A percentile compares a stretch with the other conserved stretches of the same genome.
These are phyloP conservation scores for Mythimna lalbum DNA, from an alignment of 2,888 invertebrate genomes.

Conservation along the genomic window DNA sequence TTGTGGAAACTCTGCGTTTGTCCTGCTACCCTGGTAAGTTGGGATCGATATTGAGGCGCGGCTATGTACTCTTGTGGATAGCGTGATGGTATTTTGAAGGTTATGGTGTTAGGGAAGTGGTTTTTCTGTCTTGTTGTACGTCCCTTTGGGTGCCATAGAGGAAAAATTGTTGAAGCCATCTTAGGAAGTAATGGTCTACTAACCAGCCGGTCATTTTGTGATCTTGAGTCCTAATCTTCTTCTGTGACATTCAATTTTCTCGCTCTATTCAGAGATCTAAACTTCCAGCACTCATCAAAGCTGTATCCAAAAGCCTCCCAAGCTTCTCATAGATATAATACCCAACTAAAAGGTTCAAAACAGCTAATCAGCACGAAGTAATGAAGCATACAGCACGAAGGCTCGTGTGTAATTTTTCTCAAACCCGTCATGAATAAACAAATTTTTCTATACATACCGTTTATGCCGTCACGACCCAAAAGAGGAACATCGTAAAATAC, in stretches of 20 bases:
- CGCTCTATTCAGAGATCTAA: background rate
- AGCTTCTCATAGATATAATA: conserved; percentile 15
- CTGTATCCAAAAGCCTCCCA: background rate
- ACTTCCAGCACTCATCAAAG: background rate
- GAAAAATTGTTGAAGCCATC: background rate
- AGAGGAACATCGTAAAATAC: conserved; percentile 68
- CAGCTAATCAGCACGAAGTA: conserved; percentile 65
- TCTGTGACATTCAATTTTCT: background rate
- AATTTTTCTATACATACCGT: conserved; percentile 89
- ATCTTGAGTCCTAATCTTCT: background rate
- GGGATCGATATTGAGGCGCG: conserved; percentile 70
- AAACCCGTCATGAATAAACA: conserved; percentile 89
- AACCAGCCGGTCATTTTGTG: too few relatives aligned
- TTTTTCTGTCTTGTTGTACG: background rate
- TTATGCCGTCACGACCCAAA: conserved; percentile 74
- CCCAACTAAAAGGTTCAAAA: conserved; percentile 38
- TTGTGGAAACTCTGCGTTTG: conserved; percentile 69
- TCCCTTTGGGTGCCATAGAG: background rate
- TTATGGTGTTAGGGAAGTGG: conserved; percentile 24
- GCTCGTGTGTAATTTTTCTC: conserved; percentile 85
- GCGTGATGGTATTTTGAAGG: conserved; percentile 65
- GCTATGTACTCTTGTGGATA: conserved; percentile 60
- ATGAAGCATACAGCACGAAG: conserved; percentile 70
- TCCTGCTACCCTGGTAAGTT: conserved; percentile 73
- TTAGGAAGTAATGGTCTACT: background rate